phyloP scores from a whole-genome alignment of 2,888 invertebrate genomes.

The Carterocephalus palaemon region DNA sequence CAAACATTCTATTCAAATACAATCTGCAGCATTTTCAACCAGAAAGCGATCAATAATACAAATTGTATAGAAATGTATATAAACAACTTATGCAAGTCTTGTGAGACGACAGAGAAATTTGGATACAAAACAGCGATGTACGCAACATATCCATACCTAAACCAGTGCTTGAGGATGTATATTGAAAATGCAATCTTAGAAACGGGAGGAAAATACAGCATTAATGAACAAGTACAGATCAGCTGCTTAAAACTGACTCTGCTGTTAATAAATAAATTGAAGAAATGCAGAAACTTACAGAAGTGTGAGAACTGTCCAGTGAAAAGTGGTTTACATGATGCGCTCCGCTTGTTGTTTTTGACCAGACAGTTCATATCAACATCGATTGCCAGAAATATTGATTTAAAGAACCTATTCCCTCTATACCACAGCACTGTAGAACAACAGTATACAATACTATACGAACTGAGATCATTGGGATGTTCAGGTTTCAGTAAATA shows the following conservation, averaged over 20 bases:
- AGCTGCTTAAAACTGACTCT: constrained; percentile 48
- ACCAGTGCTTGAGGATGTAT: constrained; percentile 53
- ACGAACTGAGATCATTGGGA: constrained; percentile 39
- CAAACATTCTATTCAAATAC: constrained; percentile 55
- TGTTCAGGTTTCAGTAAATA: constrained; percentile 56
- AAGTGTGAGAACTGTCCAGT: constrained; percentile 62
- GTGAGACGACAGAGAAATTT: constrained; percentile 48
- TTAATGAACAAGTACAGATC: constrained; percentile 38
- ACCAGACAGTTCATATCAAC: constrained; percentile 47
- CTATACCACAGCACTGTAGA: constrained; percentile 38
- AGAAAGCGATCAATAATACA: constrained; percentile 34
- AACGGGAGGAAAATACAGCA: constrained; percentile 26
- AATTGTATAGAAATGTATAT: constrained; percentile 41
- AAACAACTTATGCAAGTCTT: constrained; percentile 42
- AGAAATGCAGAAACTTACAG: constrained; percentile 44
- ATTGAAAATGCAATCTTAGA: constrained; percentile 46
- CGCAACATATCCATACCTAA: constrained; percentile 53
- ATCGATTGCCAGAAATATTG: constrained; percentile 36
- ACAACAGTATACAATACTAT: constrained; percentile 48
- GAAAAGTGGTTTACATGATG: constrained; percentile 56
- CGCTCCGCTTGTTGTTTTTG: constrained; percentile 51
- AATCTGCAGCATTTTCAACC: constrained; percentile 49
- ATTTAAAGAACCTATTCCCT: constrained; percentile 38
- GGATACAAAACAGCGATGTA: constrained; percentile 44
- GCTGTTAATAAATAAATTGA: constrained; percentile 44